Conservation (phyloP, 1,140 invertebrate genomes). For the Plutomurus gul region DNA sequence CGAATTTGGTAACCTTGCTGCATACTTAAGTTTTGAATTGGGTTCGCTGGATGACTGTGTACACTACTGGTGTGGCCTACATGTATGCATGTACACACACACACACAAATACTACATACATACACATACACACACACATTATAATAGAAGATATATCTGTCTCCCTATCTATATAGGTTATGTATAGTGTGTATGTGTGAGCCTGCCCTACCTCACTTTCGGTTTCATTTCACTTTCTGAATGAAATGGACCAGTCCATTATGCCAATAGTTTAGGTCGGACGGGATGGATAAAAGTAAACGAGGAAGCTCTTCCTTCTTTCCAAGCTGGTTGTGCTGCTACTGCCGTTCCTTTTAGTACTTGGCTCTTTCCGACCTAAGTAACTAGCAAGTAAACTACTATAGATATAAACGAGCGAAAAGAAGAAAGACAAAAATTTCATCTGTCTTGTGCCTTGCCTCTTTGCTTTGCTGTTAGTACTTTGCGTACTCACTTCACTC, state of each 20-base stretch:
- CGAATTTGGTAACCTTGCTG: no score
- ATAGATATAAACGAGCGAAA: neutral
- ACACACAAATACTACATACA: neutral
- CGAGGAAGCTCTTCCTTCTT: constrained; percentile 30
- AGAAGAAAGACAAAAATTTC: constrained; percentile 32
- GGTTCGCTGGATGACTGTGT: neutral
- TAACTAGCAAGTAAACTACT: constrained; percentile 19
- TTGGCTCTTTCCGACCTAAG: constrained; percentile 1
- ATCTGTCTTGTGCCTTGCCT: neutral
- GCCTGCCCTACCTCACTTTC: constrained; percentile 36
- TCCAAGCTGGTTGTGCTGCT: neutral
- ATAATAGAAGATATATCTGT: neutral
- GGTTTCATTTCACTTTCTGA: constrained; percentile 44
- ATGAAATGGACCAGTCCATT: constrained; percentile 53
- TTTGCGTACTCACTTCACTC: constrained; percentile 17
- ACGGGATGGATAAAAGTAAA: constrained; percentile 42
- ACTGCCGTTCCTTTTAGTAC: neutral
- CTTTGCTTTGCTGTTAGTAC: no score
- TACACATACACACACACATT: neutral
- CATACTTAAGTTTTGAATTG: no score
- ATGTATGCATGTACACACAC: neutral
- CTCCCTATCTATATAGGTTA: neutral
- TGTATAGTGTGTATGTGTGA: neutral
- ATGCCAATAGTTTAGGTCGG: constrained; percentile 47
- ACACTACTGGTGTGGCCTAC: neutral